Evolutionary conservation across 2,888 invertebrate species (phyloP).

Genomic region (Nomada hirtipes): DNA sequence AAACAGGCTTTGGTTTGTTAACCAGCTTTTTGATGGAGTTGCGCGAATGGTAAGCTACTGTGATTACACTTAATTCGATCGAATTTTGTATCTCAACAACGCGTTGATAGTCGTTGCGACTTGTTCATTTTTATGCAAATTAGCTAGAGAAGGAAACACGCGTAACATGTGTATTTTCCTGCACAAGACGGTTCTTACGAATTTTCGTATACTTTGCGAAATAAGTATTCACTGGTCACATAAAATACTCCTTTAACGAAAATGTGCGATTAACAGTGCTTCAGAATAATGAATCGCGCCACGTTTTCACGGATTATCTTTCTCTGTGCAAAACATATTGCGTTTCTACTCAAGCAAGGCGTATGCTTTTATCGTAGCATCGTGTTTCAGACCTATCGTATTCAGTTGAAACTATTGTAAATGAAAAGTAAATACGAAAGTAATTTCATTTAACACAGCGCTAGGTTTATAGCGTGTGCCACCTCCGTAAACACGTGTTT

Average conservation of each 20-base stretch:
- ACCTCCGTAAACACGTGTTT: not conserved
- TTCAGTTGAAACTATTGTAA: not conserved
- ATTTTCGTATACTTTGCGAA: not conserved
- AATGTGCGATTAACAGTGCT: not conserved
- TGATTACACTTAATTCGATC: not conserved
- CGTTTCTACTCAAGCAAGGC: slow-evolving; percentile 17
- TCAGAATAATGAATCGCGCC: not conserved
- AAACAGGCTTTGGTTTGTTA: not conserved
- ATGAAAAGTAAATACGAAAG: not conserved
- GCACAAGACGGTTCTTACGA: not conserved
- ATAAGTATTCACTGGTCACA: not conserved
- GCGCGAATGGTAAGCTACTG: not conserved
- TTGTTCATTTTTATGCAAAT: not conserved
- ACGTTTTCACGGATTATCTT: slow-evolving; percentile 23
- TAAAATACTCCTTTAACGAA: slow-evolving; percentile 2
- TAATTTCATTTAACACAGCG: no score
- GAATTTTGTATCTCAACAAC: not conserved
- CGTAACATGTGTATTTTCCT: not conserved
- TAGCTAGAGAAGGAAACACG: not conserved
- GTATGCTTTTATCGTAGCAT: slow-evolving; percentile 23
- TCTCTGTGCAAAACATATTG: slow-evolving; percentile 36
- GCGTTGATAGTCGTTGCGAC: no score
- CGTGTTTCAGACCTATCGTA: not conserved
- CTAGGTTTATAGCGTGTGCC: no score
- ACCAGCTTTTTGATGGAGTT: not conserved